Percentiles rank a stretch among this genome's conserved stretches.
phyloP scores from a whole-genome alignment of 2,888 invertebrate species.

The Tupiocoris notatus region DNA sequence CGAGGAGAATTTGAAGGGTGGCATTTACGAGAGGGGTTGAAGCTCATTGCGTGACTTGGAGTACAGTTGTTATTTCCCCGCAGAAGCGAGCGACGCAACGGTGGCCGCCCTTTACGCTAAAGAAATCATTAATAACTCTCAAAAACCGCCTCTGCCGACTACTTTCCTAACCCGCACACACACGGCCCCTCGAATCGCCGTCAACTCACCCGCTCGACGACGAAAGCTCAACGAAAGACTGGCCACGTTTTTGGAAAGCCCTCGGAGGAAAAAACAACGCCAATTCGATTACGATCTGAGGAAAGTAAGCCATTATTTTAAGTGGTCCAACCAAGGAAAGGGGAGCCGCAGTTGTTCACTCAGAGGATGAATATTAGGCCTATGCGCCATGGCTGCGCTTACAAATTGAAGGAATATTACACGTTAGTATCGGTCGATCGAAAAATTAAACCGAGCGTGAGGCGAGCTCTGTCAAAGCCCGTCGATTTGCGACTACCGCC shows the following conservation, averaged over 20 bases:
- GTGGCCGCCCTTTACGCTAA: background rate
- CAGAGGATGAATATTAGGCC: background rate
- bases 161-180: background rate
- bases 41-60: background rate
- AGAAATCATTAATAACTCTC: background rate
- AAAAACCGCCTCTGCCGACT: background rate
- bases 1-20: background rate
- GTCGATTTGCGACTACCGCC: background rate
- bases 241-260: background rate
- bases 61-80: background rate
- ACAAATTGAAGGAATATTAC: background rate
- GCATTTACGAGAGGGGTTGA: background rate
- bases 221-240: background rate
- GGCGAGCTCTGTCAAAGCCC: background rate
- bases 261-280: constrained; percentile 2
- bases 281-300: constrained; percentile 22
- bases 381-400: background rate
- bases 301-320: constrained; percentile 23
- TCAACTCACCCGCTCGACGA: background rate
- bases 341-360: background rate
- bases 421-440: background rate
- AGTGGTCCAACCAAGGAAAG: constrained; percentile 10
- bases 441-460: background rate
- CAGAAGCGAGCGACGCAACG: background rate
- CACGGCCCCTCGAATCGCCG: background rate